Evolutionary conservation across 2,888 invertebrate genomes (phyloP).

Genomic region (Resseliella maxima): DNA sequence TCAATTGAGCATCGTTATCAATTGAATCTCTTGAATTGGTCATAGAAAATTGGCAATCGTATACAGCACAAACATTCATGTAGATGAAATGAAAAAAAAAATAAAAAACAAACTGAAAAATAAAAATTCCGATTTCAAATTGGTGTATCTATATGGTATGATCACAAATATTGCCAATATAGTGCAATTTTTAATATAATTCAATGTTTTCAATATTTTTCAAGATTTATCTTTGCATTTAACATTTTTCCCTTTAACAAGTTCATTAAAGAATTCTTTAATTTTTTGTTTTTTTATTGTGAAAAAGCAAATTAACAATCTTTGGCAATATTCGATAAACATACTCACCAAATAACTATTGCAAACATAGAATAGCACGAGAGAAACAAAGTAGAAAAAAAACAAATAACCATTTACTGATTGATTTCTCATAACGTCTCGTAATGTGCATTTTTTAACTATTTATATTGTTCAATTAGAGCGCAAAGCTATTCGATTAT

Average conservation of each 20-base stretch:
- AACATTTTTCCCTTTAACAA: neutral
- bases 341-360: neutral
- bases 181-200: no score
- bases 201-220: no score
- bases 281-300: neutral
- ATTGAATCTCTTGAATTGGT: no score
- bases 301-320: neutral
- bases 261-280: neutral
- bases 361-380: neutral
- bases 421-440: neutral
- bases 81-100: no score
- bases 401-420: neutral
- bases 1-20: no score
- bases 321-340: neutral
- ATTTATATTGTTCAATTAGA: neutral
- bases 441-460: neutral
- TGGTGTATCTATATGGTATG: no score
- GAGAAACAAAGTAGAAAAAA: no score
- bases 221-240: neutral
- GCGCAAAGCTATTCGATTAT: neutral
- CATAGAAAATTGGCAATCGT: no score
- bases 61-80: no score
- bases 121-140: no score
- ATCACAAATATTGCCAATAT: no score
- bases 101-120: no score